Evolutionary conservation across 2,797 vertebrate species (phyloP).

Genomic region (Lates japonicus): DNA sequence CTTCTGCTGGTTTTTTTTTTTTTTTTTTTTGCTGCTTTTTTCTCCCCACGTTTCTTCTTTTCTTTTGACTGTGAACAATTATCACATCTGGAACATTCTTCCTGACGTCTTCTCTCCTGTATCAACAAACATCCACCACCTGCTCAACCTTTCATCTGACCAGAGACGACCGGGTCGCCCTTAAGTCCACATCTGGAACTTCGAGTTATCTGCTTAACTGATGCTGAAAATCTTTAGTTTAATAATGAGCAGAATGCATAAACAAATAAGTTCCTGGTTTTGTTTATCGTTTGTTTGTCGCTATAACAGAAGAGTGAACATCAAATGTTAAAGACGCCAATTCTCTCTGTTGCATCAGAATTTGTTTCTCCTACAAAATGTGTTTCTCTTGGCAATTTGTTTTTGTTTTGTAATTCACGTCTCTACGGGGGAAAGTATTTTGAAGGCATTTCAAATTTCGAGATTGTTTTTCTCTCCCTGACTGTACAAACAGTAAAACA

Average conservation of each 20-base stretch:
- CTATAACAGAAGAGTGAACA: background rate
- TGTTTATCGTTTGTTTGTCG: constrained; percentile 3
- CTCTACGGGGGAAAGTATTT: too few relatives aligned
- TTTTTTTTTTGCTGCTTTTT: too few relatives aligned
- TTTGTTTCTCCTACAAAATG: constrained; percentile 15
- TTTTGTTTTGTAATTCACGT: too few relatives aligned
- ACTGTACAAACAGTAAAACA: constrained; percentile 23
- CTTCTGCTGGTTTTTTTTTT: background rate
- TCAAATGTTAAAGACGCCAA: too few relatives aligned
- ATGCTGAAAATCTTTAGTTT: constrained; percentile 6
- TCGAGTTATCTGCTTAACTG: background rate
- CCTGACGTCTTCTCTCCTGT: too few relatives aligned
- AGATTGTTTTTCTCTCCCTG: constrained; percentile 12
- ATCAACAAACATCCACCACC: constrained; percentile 58
- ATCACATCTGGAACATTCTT: constrained; percentile 72
- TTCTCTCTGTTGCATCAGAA: constrained; percentile 49
- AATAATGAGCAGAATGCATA: constrained; percentile 9
- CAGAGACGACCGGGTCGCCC: constrained; percentile 42
- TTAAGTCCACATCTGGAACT: constrained; percentile 49
- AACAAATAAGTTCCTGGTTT: constrained; percentile 12
- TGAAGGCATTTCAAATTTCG: constrained; percentile 15
- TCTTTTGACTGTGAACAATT: constrained; percentile 70
- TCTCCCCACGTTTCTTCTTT: too few relatives aligned
- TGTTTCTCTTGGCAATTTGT: too few relatives aligned
- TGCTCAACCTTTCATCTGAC: constrained; percentile 58